These are phyloP conservation scores for Sycobia sp. DNA, from an alignment of 1,140 invertebrate species.

Conservation along the genomic window DNA sequence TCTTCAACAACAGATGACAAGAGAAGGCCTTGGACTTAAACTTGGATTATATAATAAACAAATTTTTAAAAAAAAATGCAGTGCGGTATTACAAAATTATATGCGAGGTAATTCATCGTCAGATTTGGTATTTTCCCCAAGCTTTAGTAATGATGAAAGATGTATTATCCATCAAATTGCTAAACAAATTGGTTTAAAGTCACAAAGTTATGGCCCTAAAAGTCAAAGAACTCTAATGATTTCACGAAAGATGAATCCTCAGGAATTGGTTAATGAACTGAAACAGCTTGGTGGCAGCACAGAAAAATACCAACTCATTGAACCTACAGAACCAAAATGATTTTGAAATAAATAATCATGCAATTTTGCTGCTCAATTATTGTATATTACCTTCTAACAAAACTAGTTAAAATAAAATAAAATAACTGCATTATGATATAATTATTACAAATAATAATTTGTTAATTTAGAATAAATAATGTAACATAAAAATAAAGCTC, in stretches of 20 bases:
- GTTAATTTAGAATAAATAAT: no score
- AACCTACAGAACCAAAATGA: conserved; percentile 38
- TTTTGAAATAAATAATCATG: background rate
- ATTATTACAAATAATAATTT: no score
- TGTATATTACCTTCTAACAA: background rate
- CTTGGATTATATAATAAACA: conserved; percentile 46
- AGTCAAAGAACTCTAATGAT: conserved; percentile 47
- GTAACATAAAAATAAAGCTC: no score
- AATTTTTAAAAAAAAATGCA: conserved; percentile 54
- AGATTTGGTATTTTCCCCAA: conserved; percentile 70
- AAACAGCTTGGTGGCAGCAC: conserved; percentile 46
- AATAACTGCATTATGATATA: no score
- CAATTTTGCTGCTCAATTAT: background rate
- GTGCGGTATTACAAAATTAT: conserved; percentile 57
- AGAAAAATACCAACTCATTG: conserved; percentile 51
- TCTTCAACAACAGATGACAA: conserved; percentile 53
- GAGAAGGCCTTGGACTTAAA: conserved; percentile 51
- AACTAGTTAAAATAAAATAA: background rate
- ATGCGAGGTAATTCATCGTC: conserved; percentile 61
- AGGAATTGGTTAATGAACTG: conserved; percentile 47
- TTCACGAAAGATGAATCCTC: conserved; percentile 48
- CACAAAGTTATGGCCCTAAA: conserved; percentile 50
- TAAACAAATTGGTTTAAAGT: conserved; percentile 52
- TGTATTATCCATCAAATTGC: conserved; percentile 67
- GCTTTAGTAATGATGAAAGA: conserved; percentile 75